Evolutionary conservation across 2,797 vertebrate genomes (phyloP).

Genomic region (Denticeps clupeoides): DNA sequence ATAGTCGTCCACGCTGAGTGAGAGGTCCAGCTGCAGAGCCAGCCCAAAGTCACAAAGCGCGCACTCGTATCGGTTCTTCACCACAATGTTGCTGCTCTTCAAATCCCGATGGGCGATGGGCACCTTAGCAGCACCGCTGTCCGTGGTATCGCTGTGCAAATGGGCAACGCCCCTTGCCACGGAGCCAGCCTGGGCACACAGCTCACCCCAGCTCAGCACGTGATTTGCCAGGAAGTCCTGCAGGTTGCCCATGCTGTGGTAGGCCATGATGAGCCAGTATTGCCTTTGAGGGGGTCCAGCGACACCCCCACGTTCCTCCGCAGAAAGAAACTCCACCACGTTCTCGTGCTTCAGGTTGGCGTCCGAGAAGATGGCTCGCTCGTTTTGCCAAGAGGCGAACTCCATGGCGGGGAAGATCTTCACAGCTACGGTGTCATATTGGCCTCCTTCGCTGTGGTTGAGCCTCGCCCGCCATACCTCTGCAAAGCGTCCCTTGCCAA

Average conservation of each 20-base stretch:
- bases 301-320: slow-evolving; percentile 55
- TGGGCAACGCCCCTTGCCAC: slow-evolving; percentile 72
- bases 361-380: slow-evolving; percentile 70
- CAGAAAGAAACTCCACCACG: slow-evolving; percentile 69
- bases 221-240: slow-evolving; percentile 71
- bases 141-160: slow-evolving; percentile 71
- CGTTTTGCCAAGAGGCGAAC: slow-evolving; percentile 74
- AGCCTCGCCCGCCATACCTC: slow-evolving; percentile 75
- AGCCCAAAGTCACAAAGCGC: slow-evolving; percentile 79
- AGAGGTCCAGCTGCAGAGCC: slow-evolving; percentile 66
- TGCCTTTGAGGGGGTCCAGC: slow-evolving; percentile 43
- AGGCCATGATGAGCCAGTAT: slow-evolving; percentile 82
- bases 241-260: slow-evolving; percentile 72
- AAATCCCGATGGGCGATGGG: slow-evolving; percentile 77
- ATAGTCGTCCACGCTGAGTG: slow-evolving; percentile 71
- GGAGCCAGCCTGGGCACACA: slow-evolving; percentile 65
- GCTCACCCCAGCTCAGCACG: slow-evolving; percentile 68
- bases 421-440: slow-evolving; percentile 69
- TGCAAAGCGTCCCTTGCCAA: slow-evolving; percentile 77
- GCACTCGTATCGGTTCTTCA: slow-evolving; percentile 66
- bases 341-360: slow-evolving; percentile 68
- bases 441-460: slow-evolving; percentile 46
- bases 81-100: slow-evolving; percentile 78
- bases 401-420: slow-evolving; percentile 78
- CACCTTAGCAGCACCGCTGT: slow-evolving; percentile 57